Base-by-base conservation (phyloP, 2,888 invertebrate species). In the Endotricha flammealis region DNA sequence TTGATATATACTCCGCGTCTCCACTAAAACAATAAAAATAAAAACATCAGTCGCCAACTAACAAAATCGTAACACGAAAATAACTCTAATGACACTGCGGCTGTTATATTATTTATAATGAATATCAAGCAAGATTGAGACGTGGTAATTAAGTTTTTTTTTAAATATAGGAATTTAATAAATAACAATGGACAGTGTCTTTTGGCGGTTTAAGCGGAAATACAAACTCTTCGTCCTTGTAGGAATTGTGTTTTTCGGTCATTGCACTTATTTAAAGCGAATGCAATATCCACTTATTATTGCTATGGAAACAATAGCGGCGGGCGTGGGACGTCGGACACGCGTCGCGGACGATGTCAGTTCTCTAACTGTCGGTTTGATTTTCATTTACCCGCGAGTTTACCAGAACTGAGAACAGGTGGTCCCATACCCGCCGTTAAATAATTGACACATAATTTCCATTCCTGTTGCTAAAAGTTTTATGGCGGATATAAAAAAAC, bases 1-100 rank as follows among this genome's bases (percentile, higher is more conserved):
- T 67, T 11, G 77, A 46, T 34, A 68, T 76, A 45, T 81, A 83
- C 44, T 79, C 83, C 45, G 73, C 74, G 62, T 81, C 80, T 54
- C 63, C 77, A 74, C 85, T 85, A 79, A 8, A 53, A 79, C 65
- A 58, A 69, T 63, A 63, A 46, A 34, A 40, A 50, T 32, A 7
- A 17, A 11, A 16, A 9, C 13, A 27, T 12, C 1, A n/a, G n/a
- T n/a, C n/a, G n/a, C n/a, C n/a, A n/a, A n/a, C n/a, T n/a, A n/a
- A n/a, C n/a, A n/a, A n/a, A n/a, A n/a, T n/a, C n/a, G n/a, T n/a
- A n/a, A n/a, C n/a, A n/a, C n/a, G n/a, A n/a, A n/a, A n/a, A n/a
- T n/a, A n/a, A n/a, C n/a, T n/a, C n/a, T n/a, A n/a, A n/a, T n/a
- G n/a, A n/a, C n/a, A n/a, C n/a, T n/a, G n/a, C n/a, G n/a, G n/a